phyloP scores from a whole-genome alignment of 2,797 vertebrate genomes.

The Meriones psammophilus region DNA sequence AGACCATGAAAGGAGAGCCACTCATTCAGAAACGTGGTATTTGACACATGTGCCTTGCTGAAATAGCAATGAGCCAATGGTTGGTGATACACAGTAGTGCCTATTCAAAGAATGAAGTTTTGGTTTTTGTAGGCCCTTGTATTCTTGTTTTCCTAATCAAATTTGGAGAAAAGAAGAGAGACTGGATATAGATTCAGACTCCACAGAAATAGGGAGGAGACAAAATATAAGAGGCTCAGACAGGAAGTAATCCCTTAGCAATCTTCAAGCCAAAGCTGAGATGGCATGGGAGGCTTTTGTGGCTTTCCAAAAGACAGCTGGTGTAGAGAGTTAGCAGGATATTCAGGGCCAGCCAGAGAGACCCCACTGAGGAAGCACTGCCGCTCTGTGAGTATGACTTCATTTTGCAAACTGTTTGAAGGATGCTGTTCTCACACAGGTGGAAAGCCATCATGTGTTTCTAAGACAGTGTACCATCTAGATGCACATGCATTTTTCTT shows the following conservation, averaged over 20 bases:
- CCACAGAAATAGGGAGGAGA: constrained; percentile 22
- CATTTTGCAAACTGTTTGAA: not conserved
- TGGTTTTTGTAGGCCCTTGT: not conserved
- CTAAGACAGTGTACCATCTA: not conserved
- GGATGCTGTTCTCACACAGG: not conserved
- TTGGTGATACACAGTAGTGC: not conserved
- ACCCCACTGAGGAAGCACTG: not conserved
- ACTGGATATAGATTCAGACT: not conserved
- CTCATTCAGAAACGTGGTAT: not conserved
- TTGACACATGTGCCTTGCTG: not conserved
- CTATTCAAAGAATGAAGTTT: not conserved
- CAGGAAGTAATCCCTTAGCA: constrained; percentile 3
- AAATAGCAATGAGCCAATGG: not conserved
- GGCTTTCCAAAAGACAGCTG: not conserved
- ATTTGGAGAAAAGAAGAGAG: not conserved
- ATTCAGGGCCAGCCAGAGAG: not conserved
- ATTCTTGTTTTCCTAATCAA: not conserved
- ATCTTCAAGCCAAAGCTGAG: not conserved
- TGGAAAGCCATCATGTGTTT: not conserved
- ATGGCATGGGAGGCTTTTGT: not conserved
- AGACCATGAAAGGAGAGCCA: not conserved
- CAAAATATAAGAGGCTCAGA: not conserved
- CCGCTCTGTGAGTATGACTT: not conserved
- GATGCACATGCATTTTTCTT: not conserved
- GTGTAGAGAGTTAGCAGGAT: not conserved